Evolutionary conservation across 1,140 invertebrate species (phyloP), one percentile per base, ranked within the genome.

Genomic region (Homalodisca vitripennis): DNA sequence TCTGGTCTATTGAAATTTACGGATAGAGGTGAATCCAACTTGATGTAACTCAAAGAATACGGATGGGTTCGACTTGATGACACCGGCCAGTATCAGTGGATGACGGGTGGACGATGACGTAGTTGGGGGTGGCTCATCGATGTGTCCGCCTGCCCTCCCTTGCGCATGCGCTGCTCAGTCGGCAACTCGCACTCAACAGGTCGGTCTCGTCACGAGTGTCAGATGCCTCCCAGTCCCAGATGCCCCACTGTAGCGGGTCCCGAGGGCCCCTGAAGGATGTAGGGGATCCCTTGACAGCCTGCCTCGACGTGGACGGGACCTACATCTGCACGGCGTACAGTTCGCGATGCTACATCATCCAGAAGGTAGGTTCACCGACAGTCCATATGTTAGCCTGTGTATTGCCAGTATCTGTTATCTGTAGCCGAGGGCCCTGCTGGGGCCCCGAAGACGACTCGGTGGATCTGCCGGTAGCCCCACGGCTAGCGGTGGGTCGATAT

Each of bases 321-420:
- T 86, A 86, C 77, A 82, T 86, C 66, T 86, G 85, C 74, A 85
- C 83, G 20, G 81, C 84, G 1, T 86, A 84, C 77, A 84, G 82
- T 72, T 84, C 85, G 1, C 77, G 84, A 53, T 86, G 84, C 76
- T 86, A 84, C 78, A 84, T 86, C 74, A 86, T 86, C 51, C 84
- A 85, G 74, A 86, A 86, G 83, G 85, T 86, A 77, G 72, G 73
- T 20, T 47, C 68, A 69, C n/a, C n/a, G 67, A 71, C 71, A 72
- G 57, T 30, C 31, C 29, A 29, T 29, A 70, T 62, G 55, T 60
- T 60, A 24, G 29, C 55, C 6, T 26, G 27, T 60, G 34, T 41
- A 41, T 41, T 41, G 34, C 6, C 34, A 41, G 34, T 17, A 10
- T 10, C 34, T 17, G 17, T 17, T 41, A 10, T 17, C 34, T 41